Conservation (phyloP, 2,797 vertebrate species). For the Protosalanx chinensis region DNA sequence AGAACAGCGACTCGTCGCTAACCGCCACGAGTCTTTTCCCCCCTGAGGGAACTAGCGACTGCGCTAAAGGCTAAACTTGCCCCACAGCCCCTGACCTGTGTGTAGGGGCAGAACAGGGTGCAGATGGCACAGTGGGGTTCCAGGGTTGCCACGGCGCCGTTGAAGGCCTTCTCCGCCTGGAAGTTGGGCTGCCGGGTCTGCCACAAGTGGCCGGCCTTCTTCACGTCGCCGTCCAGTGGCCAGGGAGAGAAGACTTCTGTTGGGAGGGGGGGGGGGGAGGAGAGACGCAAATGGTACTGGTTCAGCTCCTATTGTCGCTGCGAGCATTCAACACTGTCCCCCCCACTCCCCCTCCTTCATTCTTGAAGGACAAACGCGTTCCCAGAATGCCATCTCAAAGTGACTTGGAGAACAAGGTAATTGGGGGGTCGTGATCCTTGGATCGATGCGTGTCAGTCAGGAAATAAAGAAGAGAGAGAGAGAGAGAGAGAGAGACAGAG, state of each 20-base stretch:
- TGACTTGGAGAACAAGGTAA: constrained; percentile 73
- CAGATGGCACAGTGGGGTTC: constrained; percentile 92
- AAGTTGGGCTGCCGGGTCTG: constrained; percentile 84
- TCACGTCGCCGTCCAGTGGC: constrained; percentile 76
- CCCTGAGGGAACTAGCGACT: too few species aligned
- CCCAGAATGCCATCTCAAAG: constrained; percentile 54
- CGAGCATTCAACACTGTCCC: constrained; percentile 30
- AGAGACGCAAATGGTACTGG: constrained; percentile 35
- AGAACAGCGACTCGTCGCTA: too few species aligned
- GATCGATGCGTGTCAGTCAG: constrained; percentile 71
- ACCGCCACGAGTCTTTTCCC: too few species aligned
- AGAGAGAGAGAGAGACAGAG: constrained; percentile 13
- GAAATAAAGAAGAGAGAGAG: constrained; percentile 46
- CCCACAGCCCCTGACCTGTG: constrained; percentile 78
- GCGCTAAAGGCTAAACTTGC: too few species aligned
- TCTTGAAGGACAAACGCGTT: constrained; percentile 47
- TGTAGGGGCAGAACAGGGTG: constrained; percentile 88
- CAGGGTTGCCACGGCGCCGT: constrained; percentile 79
- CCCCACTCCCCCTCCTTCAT: constrained; percentile 16
- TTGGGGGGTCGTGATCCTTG: constrained; percentile 68
- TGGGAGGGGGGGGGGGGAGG: too few species aligned
- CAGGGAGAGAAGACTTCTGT: constrained; percentile 81
- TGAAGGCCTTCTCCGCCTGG: constrained; percentile 86
- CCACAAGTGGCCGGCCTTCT: constrained; percentile 86
- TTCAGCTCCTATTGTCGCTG: constrained; percentile 34